Base-by-base conservation (phyloP, 2,888 invertebrate species). In the Synergus gifuensis region DNA sequence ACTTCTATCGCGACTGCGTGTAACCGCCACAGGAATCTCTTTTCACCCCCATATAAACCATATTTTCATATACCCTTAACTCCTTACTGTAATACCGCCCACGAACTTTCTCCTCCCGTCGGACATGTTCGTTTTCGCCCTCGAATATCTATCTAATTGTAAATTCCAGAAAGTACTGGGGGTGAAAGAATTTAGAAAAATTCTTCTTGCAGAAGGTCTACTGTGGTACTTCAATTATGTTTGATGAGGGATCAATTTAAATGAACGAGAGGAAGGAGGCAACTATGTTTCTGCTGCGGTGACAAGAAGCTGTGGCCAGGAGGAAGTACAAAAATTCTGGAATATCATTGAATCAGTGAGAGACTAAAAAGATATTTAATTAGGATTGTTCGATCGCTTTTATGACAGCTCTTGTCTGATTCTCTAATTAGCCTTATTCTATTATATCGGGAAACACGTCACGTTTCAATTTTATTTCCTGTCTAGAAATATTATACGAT, bases 1-100 rank as follows among this genome's bases (percentile, higher is more conserved):
- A 86, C 85, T 85, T 85, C 82, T 76, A 84, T 83, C 80, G 69
- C 80, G 80, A 82, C 80, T 54, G 67, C 73, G 78, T 77, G 79
- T 82, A 86, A 86, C 85, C 85, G 77, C 80, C 85, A 77, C 80
- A 83, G 86, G 85, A 87, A 88, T 88, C 86, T 88, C 85, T 80
- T 87, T 88, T 86, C 85, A 82, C 83, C 81, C 82, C 84, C 81
- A 67, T 80, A 49, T 49, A 18, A 73, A 22, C 22, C 73, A 58
- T 49, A 69, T 73, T 73, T 73, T 73, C 73, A 73, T 73, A 49
- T 54, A 73, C 73, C 54, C 73, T 73, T 73, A 36, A 73, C 49
- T 54, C 54, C 73, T 73, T 54, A 36, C 54, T 73, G 49, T 73
- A 73, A 73, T 73, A 73, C 18, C 36, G 36, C 49, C 73, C 54